Conservation (phyloP, 2,888 invertebrate genomes). For the Callimorpha dominula region DNA sequence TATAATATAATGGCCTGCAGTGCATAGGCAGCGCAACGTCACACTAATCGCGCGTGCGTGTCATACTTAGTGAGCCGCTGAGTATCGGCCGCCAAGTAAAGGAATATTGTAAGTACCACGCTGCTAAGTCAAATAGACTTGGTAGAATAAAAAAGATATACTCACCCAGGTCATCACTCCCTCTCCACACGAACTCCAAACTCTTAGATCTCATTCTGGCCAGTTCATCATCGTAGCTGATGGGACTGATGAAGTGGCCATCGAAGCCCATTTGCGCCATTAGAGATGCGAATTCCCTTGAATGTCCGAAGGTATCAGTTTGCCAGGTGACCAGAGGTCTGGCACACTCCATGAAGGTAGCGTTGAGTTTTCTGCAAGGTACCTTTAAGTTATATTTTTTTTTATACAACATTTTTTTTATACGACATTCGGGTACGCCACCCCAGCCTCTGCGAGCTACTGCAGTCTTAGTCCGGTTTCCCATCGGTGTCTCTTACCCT, state of each 20-base stretch:
- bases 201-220: conserved; percentile 87
- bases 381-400: not conserved
- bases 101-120: too few relatives aligned
- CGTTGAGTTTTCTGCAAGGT: conserved; percentile 81
- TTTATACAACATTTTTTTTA: too few relatives aligned
- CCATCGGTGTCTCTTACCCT: too few relatives aligned
- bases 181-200: conserved; percentile 95
- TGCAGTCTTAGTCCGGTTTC: too few relatives aligned
- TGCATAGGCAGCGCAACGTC: too few relatives aligned
- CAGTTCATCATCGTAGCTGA: conserved; percentile 94
- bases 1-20: too few relatives aligned
- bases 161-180: conserved; percentile 89
- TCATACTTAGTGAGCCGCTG: too few relatives aligned
- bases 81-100: too few relatives aligned
- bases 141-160: not conserved
- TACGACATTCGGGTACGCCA: too few relatives aligned
- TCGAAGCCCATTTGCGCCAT: conserved; percentile 90
- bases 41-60: too few relatives aligned
- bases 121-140: not conserved
- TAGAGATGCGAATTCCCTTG: conserved; percentile 93
- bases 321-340: conserved; percentile 92
- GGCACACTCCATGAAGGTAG: conserved; percentile 90
- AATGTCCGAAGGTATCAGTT: conserved; percentile 93
- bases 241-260: conserved; percentile 93
- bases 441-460: too few relatives aligned